A percentile compares a stretch with the other conserved stretches of the same genome.
Conservation (phyloP, 2,113 vertebrate genomes). For the Phaethon lepturus region DNA sequence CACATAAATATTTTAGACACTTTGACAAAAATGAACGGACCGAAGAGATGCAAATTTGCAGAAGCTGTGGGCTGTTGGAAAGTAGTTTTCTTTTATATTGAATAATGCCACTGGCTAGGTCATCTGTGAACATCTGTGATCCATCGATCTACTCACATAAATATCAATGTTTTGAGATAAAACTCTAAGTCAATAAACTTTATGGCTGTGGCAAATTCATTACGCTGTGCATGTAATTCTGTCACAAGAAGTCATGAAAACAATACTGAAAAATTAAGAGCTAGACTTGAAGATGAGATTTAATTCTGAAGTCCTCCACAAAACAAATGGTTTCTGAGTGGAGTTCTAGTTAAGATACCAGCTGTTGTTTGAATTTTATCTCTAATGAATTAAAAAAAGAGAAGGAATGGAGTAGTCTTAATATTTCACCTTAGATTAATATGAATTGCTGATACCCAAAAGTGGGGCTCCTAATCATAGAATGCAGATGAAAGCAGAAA, state of each 20-base stretch:
- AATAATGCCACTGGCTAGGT: conserved; percentile 16
- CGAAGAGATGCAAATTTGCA: neutral
- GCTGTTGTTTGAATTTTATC: neutral
- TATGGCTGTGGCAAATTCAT: conserved; percentile 9
- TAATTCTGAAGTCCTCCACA: neutral
- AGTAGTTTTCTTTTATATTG: conserved; percentile 8
- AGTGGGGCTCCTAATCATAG: fast-evolving
- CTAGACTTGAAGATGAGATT: neutral
- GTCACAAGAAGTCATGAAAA: neutral
- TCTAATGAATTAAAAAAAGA: neutral
- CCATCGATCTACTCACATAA: neutral
- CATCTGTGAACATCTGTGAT: conserved; percentile 33
- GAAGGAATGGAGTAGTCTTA: neutral
- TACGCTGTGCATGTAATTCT: neutral
- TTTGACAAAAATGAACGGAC: neutral
- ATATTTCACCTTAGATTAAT: neutral
- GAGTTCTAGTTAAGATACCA: neutral
- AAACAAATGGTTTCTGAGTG: neutral
- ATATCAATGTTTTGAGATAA: conserved; percentile 21
- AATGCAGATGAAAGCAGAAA: neutral
- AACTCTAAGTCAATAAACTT: conserved; percentile 37
- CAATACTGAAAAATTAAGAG: neutral
- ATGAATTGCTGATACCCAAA: neutral
- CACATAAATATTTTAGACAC: neutral
- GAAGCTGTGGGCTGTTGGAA: neutral